Base-by-base conservation (phyloP, 2,113 vertebrate genomes). In the Acrocephalus kingi region DNA sequence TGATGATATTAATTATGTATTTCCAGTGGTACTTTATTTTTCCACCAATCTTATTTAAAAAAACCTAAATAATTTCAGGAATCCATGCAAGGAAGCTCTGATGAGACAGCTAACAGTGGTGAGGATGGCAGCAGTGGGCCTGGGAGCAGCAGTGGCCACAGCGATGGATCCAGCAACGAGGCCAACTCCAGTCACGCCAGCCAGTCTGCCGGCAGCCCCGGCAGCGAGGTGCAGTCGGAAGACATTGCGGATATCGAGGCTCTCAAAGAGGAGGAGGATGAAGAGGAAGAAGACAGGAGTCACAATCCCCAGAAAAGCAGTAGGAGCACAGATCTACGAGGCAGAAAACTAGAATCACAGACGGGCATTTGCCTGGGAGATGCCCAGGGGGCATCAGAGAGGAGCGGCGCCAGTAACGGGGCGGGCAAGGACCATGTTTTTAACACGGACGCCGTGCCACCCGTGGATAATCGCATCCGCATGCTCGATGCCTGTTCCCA, bases 61-160 rank as follows among this genome's bases (percentile, higher is more conserved):
- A 31, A 1, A 1, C 11, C 3, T 0, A 33, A 64, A 67, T 35
- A 39, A 94, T 95, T 58, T 21, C 80, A 99, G 99, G 99, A 99
- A 96, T 99, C 99, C 51, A 99, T 99, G 99, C 99, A 99, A 96
- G 99, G 99, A 95, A 99, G 99, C 98, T 99, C 99, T 6, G 99
- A 99, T 25, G 99, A 99, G 97, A 99, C 99, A 45, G 99, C 99
- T 24, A 99, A 99, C 97, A 99, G 99, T 25, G 99, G 99, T n/a
- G 99, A 99, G 97, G 99, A 99, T 87, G 99, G 99, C 96, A 99
- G 99, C 96, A 99, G 99, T 17, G 99, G 99, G n/a, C 99, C 99
- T 33, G 99, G 99, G 41, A 99, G 99, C 96, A 99, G 99, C 97
- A 99, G 99, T 54, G 99, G 99, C 4, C 99, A 98, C 89, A 99